These are phyloP conservation scores for Rhodinocichla rosea DNA, from an alignment of 2,113 vertebrate genomes.

Conservation along the genomic window DNA sequence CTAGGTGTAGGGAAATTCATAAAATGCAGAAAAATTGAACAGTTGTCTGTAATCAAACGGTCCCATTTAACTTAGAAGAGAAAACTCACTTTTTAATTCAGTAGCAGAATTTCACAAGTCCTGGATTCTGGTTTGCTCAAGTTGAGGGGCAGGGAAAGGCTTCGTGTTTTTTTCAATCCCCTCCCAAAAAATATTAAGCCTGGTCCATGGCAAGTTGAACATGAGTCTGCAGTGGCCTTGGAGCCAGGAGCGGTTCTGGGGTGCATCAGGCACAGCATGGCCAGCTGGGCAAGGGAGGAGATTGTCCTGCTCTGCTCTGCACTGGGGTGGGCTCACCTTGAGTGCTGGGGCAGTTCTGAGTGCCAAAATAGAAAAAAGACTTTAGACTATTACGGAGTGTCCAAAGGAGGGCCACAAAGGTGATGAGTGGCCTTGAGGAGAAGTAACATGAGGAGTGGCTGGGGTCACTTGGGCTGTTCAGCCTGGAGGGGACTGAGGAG, in stretches of 20 bases:
- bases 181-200: not conserved
- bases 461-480: not conserved
- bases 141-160: not conserved
- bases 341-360: not conserved
- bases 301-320: not conserved
- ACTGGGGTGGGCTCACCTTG: fast-evolving
- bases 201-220: too few species aligned
- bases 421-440: not conserved
- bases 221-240: not conserved
- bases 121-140: not conserved
- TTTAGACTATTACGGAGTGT: not conserved
- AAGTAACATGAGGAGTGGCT: too few species aligned
- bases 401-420: too few species aligned
- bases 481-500: not conserved
- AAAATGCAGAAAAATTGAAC: not conserved
- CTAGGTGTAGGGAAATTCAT: not conserved
- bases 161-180: not conserved
- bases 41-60: not conserved
- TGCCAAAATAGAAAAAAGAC: not conserved
- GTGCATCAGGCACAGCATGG: fast-evolving
- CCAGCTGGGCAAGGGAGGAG: fast-evolving
- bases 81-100: not conserved
- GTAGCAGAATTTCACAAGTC: not conserved
- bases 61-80: not conserved
- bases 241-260: not conserved